phyloP scores from a whole-genome alignment of 2,888 invertebrate genomes.

The Lamellibrachia satsuma region DNA sequence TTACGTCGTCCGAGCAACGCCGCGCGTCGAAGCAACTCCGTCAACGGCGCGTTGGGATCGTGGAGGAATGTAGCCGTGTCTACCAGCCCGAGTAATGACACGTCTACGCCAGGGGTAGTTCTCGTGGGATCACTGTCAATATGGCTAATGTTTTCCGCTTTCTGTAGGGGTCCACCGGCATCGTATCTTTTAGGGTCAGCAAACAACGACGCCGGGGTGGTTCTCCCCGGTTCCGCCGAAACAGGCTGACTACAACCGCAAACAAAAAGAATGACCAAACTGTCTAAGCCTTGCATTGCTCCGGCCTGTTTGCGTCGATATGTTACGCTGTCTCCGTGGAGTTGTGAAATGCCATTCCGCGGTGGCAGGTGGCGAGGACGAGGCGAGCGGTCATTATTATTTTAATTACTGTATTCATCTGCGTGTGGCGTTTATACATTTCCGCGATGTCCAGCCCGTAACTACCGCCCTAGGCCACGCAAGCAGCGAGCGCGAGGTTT shows the following conservation, averaged over 20 bases:
- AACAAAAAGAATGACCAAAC: not conserved
- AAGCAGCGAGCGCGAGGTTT: not conserved
- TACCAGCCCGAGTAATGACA: not conserved
- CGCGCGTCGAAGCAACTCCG: not conserved
- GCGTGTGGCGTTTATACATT: conserved; percentile 17
- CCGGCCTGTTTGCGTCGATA: not conserved
- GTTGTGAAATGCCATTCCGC: not conserved
- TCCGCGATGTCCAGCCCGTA: not conserved
- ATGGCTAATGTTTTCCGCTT: not conserved
- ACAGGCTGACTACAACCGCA: not conserved
- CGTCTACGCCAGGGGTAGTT: not conserved
- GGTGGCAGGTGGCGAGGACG: not conserved
- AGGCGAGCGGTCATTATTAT: not conserved
- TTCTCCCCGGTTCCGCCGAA: not conserved
- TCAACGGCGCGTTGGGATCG: not conserved
- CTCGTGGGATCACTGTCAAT: not conserved
- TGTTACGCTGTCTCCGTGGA: not conserved
- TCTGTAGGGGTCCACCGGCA: not conserved
- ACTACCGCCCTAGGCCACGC: not conserved
- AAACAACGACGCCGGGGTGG: not conserved
- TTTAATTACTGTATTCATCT: not conserved
- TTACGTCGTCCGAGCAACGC: not conserved
- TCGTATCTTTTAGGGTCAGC: not conserved
- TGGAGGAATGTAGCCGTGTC: not conserved
- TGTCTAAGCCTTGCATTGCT: not conserved